phyloP scores from a whole-genome alignment of 2,113 vertebrate species.

The Myotis yumanensis region DNA sequence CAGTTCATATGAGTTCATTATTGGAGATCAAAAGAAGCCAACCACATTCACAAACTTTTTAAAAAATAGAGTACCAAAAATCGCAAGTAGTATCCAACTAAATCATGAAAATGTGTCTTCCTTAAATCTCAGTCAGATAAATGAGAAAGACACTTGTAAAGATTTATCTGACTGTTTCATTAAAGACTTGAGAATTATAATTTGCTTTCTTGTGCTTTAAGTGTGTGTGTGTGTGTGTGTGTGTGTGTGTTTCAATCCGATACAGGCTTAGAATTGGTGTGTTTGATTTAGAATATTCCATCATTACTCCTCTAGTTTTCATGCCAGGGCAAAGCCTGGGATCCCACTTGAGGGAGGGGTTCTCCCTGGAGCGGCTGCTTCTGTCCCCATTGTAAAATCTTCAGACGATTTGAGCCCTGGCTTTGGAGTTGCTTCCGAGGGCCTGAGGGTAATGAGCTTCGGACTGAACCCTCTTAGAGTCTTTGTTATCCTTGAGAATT shows the following conservation, averaged over 20 bases:
- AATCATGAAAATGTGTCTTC: not conserved
- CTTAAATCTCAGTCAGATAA: conserved; percentile 17
- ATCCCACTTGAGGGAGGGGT: conserved; percentile 63
- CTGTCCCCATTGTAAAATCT: conserved; percentile 67
- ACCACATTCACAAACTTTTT: not conserved
- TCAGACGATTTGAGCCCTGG: conserved; percentile 38
- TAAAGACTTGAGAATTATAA: conserved; percentile 36
- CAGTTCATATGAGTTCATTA: not conserved
- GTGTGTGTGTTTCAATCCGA: not conserved
- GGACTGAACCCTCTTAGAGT: conserved; percentile 38
- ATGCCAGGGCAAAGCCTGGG: conserved; percentile 60
- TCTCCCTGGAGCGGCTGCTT: conserved; percentile 50
- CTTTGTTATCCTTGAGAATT: conserved; percentile 63
- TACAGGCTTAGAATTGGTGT: conserved; percentile 1
- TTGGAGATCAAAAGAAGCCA: not conserved
- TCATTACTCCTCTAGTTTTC: conserved; percentile 51
- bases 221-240: not conserved
- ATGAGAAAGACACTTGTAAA: conserved; percentile 50
- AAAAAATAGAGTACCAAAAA: not conserved
- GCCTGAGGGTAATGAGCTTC: conserved; percentile 43
- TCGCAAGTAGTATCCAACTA: not conserved
- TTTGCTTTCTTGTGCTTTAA: not conserved
- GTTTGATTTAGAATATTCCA: conserved; percentile 22
- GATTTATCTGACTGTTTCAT: conserved; percentile 53
- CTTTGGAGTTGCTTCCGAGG: conserved; percentile 66